A percentile compares a stretch with the other conserved stretches of the same genome.
These are phyloP conservation scores for Perognathus longimembris DNA, from an alignment of 2,113 vertebrate species.

Conservation along the genomic window DNA sequence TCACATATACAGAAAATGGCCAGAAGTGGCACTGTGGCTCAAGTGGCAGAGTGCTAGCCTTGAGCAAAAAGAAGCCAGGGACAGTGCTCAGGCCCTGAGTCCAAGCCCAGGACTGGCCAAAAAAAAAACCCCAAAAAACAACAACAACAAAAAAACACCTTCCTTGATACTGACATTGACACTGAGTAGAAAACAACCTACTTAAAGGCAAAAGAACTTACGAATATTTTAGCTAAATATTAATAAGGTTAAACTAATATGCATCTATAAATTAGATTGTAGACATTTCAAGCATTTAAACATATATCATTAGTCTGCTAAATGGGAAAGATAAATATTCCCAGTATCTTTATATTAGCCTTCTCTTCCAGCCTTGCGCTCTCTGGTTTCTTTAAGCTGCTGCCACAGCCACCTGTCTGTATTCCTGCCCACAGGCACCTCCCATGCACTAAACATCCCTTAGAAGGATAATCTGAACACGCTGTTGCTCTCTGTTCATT, in stretches of 20 bases:
- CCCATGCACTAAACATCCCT: background rate
- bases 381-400: slow-evolving; percentile 16
- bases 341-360: background rate
- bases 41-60: too few relatives aligned
- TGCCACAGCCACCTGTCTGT: slow-evolving; percentile 17
- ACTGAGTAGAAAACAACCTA: background rate
- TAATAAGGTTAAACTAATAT: background rate
- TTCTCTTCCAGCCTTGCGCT: background rate
- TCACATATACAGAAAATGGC: too few relatives aligned
- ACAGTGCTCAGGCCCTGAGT: too few relatives aligned
- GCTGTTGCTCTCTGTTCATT: background rate
- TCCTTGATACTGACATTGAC: background rate
- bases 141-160: too few relatives aligned
- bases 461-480: slow-evolving; percentile 48
- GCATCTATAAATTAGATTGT: background rate
- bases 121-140: too few relatives aligned
- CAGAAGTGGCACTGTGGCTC: too few relatives aligned
- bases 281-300: too few relatives aligned
- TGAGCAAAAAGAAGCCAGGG: too few relatives aligned
- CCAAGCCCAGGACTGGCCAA: too few relatives aligned
- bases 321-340: background rate
- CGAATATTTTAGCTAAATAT: background rate
- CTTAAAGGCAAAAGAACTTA: slow-evolving; percentile 17
- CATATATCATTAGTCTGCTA: too few relatives aligned
- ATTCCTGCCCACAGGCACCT: background rate